These are phyloP conservation scores for Toxonevra muliebris DNA, from an alignment of 2,888 invertebrate genomes.

Conservation along the genomic window DNA sequence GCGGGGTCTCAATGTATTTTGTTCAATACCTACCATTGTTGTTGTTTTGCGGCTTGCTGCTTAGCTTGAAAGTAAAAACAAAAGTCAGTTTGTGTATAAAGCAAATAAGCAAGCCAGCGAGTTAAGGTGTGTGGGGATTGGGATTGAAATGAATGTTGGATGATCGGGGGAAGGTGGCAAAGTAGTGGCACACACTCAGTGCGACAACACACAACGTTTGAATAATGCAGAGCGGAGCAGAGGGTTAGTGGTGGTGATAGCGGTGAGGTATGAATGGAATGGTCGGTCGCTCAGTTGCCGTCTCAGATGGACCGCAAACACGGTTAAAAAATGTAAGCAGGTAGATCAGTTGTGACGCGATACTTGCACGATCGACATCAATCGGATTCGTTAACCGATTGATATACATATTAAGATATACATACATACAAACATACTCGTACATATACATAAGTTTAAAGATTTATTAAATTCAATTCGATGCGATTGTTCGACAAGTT, in stretches of 20 bases:
- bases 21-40: conserved; percentile 16
- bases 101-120: neutral
- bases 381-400: conserved; percentile 1
- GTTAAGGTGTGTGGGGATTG: conserved; percentile 1
- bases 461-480: neutral
- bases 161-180: too few relatives aligned
- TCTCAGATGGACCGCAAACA: conserved; percentile 42
- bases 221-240: conserved; percentile 10
- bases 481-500: too few relatives aligned
- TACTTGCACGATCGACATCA: conserved; percentile 60
- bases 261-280: conserved; percentile 35
- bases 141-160: too few relatives aligned
- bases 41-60: conserved; percentile 24
- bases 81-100: conserved; percentile 16
- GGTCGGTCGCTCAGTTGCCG: conserved; percentile 22
- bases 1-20: too few relatives aligned
- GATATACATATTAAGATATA: neutral
- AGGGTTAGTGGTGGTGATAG: conserved; percentile 25
- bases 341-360: conserved; percentile 64
- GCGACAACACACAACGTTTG: too few relatives aligned
- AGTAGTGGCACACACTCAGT: too few relatives aligned
- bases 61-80: conserved; percentile 28
- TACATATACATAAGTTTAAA: neutral
- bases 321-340: conserved; percentile 46
- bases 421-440: neutral